Conservation (phyloP, 2,797 vertebrate genomes). For the Botia kubotai region DNA sequence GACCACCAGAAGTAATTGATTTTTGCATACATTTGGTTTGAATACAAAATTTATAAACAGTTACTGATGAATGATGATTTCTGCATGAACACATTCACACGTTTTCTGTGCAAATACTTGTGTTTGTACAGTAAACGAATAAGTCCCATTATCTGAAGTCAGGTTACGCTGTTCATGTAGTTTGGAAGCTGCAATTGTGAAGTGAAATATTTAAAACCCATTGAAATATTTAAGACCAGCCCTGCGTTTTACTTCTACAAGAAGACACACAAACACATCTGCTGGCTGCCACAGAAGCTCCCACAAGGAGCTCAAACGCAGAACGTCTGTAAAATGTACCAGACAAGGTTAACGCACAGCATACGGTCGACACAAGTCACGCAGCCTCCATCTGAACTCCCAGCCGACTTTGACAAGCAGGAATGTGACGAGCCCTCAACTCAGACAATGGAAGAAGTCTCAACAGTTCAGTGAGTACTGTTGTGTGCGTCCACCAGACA, state of each 20-base stretch:
- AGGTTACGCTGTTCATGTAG: background rate
- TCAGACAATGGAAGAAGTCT: slow-evolving; percentile 26
- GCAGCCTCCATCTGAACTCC: slow-evolving; percentile 32
- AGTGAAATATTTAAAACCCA: slow-evolving; percentile 32
- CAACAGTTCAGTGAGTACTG: slow-evolving; percentile 18
- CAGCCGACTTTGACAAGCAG: slow-evolving; percentile 27
- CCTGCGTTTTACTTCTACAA: slow-evolving; percentile 43
- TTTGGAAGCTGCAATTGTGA: background rate
- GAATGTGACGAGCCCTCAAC: slow-evolving; percentile 11
- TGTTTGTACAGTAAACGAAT: background rate
- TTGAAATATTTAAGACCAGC: slow-evolving; percentile 32
- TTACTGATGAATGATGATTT: no score
- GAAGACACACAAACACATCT: slow-evolving; percentile 57
- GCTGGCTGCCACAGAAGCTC: slow-evolving; percentile 50
- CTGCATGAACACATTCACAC: background rate
- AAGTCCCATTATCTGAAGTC: background rate
- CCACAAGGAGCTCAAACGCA: slow-evolving; percentile 38
- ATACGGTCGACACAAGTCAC: slow-evolving; percentile 16
- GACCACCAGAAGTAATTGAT: no score
- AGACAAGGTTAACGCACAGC: slow-evolving; percentile 51
- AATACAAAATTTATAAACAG: background rate
- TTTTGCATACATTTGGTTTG: background rate
- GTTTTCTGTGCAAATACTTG: background rate
- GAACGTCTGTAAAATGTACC: slow-evolving; percentile 52
- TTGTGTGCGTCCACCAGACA: slow-evolving; percentile 7